phyloP scores from a whole-genome alignment of 2,797 vertebrate genomes.

The Corythornis leucogaster region DNA sequence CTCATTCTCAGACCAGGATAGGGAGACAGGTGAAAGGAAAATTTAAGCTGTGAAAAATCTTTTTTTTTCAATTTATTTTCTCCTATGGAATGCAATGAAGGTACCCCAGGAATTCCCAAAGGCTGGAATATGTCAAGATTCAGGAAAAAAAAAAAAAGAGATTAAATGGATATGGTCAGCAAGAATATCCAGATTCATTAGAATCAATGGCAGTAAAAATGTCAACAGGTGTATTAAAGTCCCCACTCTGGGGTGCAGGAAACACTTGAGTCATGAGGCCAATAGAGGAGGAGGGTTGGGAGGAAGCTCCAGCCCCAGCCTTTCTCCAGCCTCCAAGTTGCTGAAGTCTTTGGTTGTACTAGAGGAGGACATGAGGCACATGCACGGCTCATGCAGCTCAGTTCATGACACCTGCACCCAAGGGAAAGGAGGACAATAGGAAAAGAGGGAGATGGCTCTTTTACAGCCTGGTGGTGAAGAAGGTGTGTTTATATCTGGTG shows the following conservation, averaged over 20 bases:
- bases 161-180: not conserved
- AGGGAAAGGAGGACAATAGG: not conserved
- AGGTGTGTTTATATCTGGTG: not conserved
- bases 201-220: not conserved
- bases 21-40: not conserved
- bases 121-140: not conserved
- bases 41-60: not conserved
- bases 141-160: not conserved
- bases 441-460: not conserved
- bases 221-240: not conserved
- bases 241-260: not conserved
- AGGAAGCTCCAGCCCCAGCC: not conserved
- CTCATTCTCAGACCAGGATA: not conserved
- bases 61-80: not conserved
- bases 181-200: not conserved
- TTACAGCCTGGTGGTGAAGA: not conserved
- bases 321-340: not conserved
- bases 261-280: not conserved
- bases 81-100: not conserved
- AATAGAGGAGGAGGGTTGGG: not conserved
- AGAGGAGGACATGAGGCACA: constrained; percentile 48
- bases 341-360: not conserved
- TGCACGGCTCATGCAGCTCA: constrained; percentile 42
- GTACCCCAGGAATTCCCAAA: not conserved
- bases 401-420: constrained; percentile 57